Evolutionary conservation across 2,113 vertebrate genomes (phyloP).

Genomic region (Corythaixoides concolor): DNA sequence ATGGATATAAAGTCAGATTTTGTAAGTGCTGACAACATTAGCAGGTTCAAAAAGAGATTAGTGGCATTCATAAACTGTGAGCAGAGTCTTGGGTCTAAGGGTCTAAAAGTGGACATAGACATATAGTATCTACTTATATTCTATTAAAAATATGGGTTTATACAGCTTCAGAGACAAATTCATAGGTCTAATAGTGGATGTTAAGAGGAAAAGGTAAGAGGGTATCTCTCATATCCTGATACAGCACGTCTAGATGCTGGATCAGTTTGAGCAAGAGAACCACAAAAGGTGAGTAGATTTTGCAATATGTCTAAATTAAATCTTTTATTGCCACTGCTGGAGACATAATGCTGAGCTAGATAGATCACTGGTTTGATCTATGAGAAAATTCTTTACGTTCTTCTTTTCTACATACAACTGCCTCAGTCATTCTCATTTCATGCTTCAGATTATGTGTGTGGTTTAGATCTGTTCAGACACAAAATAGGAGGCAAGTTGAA

Average conservation of each 20-base stretch:
- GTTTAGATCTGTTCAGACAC: not conserved
- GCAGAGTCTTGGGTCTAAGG: not conserved
- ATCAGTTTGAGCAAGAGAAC: not conserved
- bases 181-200: not conserved
- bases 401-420: not conserved
- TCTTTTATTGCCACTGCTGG: not conserved
- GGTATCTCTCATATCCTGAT: not conserved
- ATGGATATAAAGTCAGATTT: not conserved
- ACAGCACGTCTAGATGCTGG: not conserved
- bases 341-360: not conserved
- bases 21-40: not conserved
- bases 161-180: not conserved
- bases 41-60: not conserved
- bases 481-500: not conserved
- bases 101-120: not conserved
- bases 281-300: not conserved
- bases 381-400: not conserved
- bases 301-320: not conserved
- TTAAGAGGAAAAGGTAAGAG: not conserved
- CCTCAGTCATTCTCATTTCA: not conserved
- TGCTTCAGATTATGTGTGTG: not conserved
- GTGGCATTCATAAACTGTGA: not conserved
- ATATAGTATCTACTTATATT: not conserved
- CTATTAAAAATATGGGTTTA: not conserved
- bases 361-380: not conserved